A percentile compares a stretch with the other conserved stretches of the same genome.
These are phyloP conservation scores for Sebastes jordani DNA, from an alignment of 2,797 vertebrate genomes.

Conservation along the genomic window DNA sequence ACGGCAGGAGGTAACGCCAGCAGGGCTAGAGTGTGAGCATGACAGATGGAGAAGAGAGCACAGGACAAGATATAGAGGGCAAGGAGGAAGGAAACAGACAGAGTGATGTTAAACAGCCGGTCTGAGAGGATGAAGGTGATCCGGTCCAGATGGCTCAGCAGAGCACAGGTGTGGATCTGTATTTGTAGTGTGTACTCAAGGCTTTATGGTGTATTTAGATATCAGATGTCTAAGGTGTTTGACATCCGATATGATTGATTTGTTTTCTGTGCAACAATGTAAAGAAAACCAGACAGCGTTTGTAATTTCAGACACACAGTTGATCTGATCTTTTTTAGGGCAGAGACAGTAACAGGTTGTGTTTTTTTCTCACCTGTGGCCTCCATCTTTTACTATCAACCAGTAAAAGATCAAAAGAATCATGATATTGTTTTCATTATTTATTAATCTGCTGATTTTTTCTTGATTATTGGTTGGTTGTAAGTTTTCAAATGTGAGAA, in stretches of 20 bases:
- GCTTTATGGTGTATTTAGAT: neutral
- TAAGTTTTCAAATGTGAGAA: neutral
- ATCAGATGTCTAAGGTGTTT: slow-evolving; percentile 11
- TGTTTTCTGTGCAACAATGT: neutral
- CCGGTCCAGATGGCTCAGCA: slow-evolving; percentile 35
- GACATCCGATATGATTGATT: slow-evolving; percentile 16
- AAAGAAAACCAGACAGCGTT: slow-evolving; percentile 8
- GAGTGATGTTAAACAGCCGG: slow-evolving; percentile 6
- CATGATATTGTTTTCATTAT: neutral
- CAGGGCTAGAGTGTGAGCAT: slow-evolving; percentile 21
- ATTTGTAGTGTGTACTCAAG: neutral
- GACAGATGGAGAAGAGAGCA: slow-evolving; percentile 57
- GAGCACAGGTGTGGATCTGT: neutral
- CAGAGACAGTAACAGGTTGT: neutral
- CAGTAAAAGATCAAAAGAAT: no score
- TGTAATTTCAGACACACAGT: slow-evolving; percentile 28
- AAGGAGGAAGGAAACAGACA: slow-evolving; percentile 21
- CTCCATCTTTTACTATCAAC: neutral
- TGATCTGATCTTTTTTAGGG: slow-evolving; percentile 2
- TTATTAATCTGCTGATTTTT: neutral
- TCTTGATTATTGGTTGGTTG: neutral
- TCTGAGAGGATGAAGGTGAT: slow-evolving; percentile 48
- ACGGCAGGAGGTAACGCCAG: slow-evolving; percentile 29
- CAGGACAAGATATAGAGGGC: slow-evolving; percentile 31
- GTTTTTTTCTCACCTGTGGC: neutral